Percentiles rank a stretch among this genome's conserved stretches.
phyloP scores from a whole-genome alignment of 53 echinoderm and acorn worm genomes.

The Arbacia lixula region DNA sequence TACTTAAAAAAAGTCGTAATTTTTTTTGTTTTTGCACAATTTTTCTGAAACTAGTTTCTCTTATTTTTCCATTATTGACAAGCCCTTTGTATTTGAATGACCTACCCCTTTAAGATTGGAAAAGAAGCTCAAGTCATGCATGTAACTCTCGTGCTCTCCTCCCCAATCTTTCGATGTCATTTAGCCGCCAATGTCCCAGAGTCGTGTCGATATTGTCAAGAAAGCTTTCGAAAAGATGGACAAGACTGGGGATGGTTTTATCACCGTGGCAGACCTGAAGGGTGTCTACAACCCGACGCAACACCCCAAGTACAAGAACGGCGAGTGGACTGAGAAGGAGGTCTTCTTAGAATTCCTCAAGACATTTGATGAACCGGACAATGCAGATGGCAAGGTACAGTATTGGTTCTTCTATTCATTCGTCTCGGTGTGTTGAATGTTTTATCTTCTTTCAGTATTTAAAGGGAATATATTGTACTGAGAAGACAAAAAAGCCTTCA shows the following conservation, averaged over 20 bases:
- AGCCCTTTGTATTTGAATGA: too few relatives aligned
- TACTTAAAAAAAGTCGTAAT: too few relatives aligned
- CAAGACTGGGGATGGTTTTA: slow-evolving; percentile 69
- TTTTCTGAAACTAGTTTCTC: too few relatives aligned
- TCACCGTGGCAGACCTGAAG: slow-evolving; percentile 68
- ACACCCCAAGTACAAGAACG: slow-evolving; percentile 70
- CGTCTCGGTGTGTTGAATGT: too few relatives aligned
- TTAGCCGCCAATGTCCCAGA: slow-evolving; percentile 44
- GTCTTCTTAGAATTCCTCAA: slow-evolving; percentile 68
- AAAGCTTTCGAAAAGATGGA: slow-evolving; percentile 70
- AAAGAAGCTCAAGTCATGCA: background rate
- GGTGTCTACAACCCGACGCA: slow-evolving; percentile 62
- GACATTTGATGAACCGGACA: slow-evolving; percentile 64
- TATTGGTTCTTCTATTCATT: too few relatives aligned
- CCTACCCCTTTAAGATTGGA: background rate
- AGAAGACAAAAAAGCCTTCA: too few relatives aligned
- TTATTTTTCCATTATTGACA: too few relatives aligned
- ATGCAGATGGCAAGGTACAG: slow-evolving; percentile 71
- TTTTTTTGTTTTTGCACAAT: too few relatives aligned
- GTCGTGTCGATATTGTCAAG: slow-evolving; percentile 8
- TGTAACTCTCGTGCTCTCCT: background rate
- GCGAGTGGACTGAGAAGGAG: slow-evolving; percentile 67
- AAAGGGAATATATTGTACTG: too few relatives aligned
- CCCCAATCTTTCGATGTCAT: background rate
- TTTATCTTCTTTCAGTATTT: too few relatives aligned